These are phyloP conservation scores for Tribolium freemani DNA, from an alignment of 2,888 invertebrate genomes.

Conservation along the genomic window DNA sequence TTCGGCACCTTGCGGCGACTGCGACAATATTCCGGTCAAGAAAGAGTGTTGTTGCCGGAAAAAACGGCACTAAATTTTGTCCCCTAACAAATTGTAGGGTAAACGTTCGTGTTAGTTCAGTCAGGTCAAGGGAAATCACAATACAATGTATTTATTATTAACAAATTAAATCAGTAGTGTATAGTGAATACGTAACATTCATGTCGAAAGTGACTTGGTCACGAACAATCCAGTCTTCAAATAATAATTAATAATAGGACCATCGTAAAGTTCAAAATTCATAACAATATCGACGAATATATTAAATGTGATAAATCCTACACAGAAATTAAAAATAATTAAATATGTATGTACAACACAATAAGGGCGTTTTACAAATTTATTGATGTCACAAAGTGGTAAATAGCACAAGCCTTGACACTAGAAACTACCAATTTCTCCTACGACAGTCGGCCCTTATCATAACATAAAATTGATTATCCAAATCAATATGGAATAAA, in stretches of 20 bases:
- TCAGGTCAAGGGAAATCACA: constrained; percentile 6
- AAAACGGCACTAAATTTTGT: not conserved
- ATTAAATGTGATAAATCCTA: constrained; percentile 30
- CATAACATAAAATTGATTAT: constrained; percentile 22
- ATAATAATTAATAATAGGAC: constrained; percentile 36
- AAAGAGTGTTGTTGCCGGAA: constrained; percentile 18
- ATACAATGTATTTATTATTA: constrained; percentile 37
- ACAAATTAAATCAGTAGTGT: constrained; percentile 33
- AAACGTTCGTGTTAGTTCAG: not conserved
- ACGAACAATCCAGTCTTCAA: constrained; percentile 42
- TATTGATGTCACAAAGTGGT: constrained; percentile 20
- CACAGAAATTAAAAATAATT: constrained; percentile 23
- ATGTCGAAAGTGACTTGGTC: constrained; percentile 17
- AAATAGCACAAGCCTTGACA: constrained; percentile 36
- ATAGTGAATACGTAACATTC: constrained; percentile 33
- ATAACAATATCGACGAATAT: constrained; percentile 34
- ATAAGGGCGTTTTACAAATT: constrained; percentile 28
- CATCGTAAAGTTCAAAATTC: constrained; percentile 33
- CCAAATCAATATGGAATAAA: constrained; percentile 33
- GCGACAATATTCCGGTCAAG: not conserved
- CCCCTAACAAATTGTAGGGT: not conserved
- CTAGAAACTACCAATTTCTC: constrained; percentile 33
- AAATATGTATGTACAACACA: constrained; percentile 23
- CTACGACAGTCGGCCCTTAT: constrained; percentile 21
- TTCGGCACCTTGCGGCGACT: not conserved